Evolutionary conservation across 2,797 vertebrate species (phyloP).

Genomic region (Myotis daubentonii): DNA sequence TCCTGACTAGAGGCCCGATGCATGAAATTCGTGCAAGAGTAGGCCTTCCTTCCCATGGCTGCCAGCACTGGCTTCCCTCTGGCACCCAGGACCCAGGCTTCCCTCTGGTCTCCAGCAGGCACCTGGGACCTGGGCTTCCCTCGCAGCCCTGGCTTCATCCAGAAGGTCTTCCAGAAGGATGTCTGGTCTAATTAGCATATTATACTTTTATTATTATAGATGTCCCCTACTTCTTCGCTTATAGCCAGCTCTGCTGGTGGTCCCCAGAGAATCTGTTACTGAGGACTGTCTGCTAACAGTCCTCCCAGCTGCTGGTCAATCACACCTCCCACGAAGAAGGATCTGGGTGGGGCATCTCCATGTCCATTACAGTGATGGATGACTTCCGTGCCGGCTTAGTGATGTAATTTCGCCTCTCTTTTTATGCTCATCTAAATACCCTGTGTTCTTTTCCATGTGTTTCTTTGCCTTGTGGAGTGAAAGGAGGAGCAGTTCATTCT

Average conservation of each 20-base stretch:
- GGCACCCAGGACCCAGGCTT: no score
- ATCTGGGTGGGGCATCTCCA: background rate
- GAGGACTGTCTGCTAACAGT: background rate
- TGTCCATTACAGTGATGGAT: background rate
- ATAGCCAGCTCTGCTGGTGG: background rate
- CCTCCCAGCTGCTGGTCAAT: background rate
- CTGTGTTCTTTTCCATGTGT: background rate
- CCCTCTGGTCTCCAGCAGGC: no score
- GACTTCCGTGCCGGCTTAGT: background rate
- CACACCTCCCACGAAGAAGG: background rate
- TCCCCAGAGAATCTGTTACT: background rate
- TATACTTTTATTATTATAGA: no score
- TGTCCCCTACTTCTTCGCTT: background rate
- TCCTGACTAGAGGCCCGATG: no score
- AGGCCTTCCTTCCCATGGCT: no score
- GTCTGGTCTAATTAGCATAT: no score
- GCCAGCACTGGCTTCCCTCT: no score
- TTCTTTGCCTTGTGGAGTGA: background rate
- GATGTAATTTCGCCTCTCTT: background rate
- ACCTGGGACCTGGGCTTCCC: no score
- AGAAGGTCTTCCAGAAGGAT: no score
- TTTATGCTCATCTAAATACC: background rate
- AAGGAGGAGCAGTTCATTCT: background rate
- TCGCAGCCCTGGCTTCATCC: no score
- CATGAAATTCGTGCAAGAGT: no score